phyloP scores from a whole-genome alignment of 2,113 vertebrate species.

The Rhinoptilus africanus region DNA sequence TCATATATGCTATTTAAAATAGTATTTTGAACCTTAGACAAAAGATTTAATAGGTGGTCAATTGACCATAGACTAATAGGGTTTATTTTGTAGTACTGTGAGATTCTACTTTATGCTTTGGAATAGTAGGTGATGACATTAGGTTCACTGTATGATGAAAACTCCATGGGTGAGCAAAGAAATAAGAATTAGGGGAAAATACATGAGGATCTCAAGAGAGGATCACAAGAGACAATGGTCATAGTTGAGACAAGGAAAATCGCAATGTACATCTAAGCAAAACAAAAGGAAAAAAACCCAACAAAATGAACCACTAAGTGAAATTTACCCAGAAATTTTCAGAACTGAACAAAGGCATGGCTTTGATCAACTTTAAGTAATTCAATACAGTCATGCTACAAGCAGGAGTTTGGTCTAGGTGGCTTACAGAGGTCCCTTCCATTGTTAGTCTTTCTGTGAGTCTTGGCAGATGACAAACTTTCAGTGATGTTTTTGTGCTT shows the following conservation, averaged over 20 bases:
- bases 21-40: background rate
- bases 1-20: background rate
- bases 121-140: background rate
- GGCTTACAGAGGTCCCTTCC: background rate
- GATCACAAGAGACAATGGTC: background rate
- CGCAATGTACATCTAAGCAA: background rate
- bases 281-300: background rate
- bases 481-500: background rate
- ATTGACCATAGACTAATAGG: background rate
- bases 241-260: background rate
- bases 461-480: background rate
- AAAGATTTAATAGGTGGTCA: background rate
- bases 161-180: background rate
- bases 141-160: background rate
- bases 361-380: background rate
- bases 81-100: rapidly evolving
- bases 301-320: rapidly evolving
- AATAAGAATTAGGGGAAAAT: background rate
- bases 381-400: background rate
- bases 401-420: background rate
- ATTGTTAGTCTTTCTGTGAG: background rate
- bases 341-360: background rate
- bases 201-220: background rate
- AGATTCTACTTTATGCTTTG: background rate
- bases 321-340: background rate